Base-by-base conservation (phyloP, 2,113 vertebrate genomes). In the Mustelus asterias region DNA sequence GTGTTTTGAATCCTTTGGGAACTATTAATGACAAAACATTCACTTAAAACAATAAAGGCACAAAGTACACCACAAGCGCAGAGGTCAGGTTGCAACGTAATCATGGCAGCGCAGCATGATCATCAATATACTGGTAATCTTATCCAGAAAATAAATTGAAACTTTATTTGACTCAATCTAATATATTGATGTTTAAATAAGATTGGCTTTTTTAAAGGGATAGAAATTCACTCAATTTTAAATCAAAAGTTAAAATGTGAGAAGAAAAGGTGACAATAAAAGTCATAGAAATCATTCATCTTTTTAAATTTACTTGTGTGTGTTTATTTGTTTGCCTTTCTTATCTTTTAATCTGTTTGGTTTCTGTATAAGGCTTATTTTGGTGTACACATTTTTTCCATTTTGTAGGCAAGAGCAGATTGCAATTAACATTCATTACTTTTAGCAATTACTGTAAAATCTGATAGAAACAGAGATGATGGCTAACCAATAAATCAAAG, bases 371-470 rank as follows among this genome's bases (percentile, higher is more conserved):
- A 70, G 13, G 13, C 93, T 29, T 24, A 72, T 16, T 95, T 76
- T 95, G 44, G 11, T 54, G 24, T 72, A 16, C 41, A 44, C 14
- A 9, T 29, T 76, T 69, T n/a, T 44, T 72, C 94, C 9, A 48
- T 48, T 95, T 72, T 72, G n/a, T n/a, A 37, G 89, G n/a, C 89
- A 93, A 89, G 86, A 94, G 72, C 67, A 95, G 41, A 95, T 95
- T 95, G 93, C 60, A 65, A 92, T 65, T 92, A 92, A 37, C 60
- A 93, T 41, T 93, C 33, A 37, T 65, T 93, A 37, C 41, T 70
- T 72, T 29, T 76, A 18, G 37, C 69, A 70, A 70, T 72, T 14
- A 76, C 72, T 33, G 41, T 20, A 76, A 95, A 94, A 72, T 26
- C 94, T 72, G 24, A 37, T 22, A 48, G 44, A 54, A 72, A 95